phyloP scores from a whole-genome alignment of 2,888 invertebrate species.

The Pristionchus arcanus region DNA sequence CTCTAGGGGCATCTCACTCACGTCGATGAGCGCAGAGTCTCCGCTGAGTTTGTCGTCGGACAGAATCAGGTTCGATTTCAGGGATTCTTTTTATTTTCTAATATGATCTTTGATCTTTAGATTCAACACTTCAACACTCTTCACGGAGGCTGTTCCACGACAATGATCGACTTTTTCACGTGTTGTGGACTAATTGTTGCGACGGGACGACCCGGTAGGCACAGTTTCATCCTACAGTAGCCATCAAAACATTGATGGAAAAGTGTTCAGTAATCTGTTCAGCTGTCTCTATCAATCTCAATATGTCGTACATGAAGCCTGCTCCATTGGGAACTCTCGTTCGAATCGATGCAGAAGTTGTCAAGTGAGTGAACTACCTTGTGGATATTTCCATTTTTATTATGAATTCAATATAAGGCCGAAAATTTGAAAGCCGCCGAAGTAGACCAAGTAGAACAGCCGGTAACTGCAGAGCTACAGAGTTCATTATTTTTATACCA shows the following conservation, averaged over 20 bases:
- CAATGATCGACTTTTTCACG: conserved; percentile 68
- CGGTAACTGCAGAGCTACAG: neutral
- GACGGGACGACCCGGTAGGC: conserved; percentile 66
- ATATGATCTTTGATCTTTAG: conserved; percentile 32
- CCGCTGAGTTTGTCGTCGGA: conserved; percentile 33
- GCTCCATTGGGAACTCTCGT: conserved; percentile 33
- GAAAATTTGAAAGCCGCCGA: neutral
- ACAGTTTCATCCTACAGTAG: neutral
- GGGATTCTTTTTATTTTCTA: neutral
- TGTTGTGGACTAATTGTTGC: conserved; percentile 72
- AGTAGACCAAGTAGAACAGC: neutral
- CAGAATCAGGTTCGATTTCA: neutral
- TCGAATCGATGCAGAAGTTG: conserved; percentile 39
- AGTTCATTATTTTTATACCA: too few species aligned
- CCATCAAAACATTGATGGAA: neutral
- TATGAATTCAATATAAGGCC: neutral
- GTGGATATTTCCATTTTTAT: neutral
- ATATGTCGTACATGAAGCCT: neutral
- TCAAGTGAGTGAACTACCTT: neutral
- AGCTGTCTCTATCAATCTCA: conserved; percentile 39
- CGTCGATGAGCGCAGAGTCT: conserved; percentile 26
- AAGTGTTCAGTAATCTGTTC: neutral
- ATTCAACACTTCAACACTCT: conserved; percentile 57
- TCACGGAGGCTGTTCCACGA: conserved; percentile 69
- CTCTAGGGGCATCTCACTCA: neutral